Evolutionary conservation across 2,113 vertebrate species (phyloP), one percentile per base, ranked within the genome.

Genomic region (Nyctereutes procyonoides): DNA sequence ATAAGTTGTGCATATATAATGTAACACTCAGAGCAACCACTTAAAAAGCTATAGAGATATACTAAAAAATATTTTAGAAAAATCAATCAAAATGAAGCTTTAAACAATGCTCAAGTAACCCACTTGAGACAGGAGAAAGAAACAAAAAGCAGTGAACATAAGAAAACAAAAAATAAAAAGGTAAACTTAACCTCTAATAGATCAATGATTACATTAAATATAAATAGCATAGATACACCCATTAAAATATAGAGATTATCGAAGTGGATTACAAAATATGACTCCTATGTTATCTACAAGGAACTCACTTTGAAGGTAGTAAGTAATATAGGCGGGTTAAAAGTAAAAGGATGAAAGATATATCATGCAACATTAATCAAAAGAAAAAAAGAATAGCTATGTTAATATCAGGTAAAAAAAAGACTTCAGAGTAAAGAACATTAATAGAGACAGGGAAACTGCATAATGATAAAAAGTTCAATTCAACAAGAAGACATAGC

Each of bases 181-280:
- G 5, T 17, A 91, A 82, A 88, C 16, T 83, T 77, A 88, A 88
- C 11, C 1, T 26, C 22, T 88, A 88, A 76, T 55, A 38, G 26
- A 71, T 69, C 76, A 95, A 83, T 92, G 74, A 92, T 63, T 43
- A 95, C 16, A 92, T 28, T 65, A 69, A 84, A n/a, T 88, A 69
- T 26, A n/a, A 94, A 83, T 82, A 32, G 2, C 77, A 12, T 92
- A 35, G 16, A 80, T 60, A 43, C 0, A 55, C 2, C 32, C 51
- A 88, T 53, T 92, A 80, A 80, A 86, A 85, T 22, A 38, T 13
- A 88, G n/a, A 65, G 20, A 65, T 81, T 86, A 28, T n/a, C 17
- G 58, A 10, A 51, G 56, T 81, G 24, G 22, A 65, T 62, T 90
- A 55, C 35, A 56, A 93, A 89, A 85, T 5, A 86, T 86, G 51